Conservation (phyloP, 30 jellyfish, hydroid and myxozoan species). For the Clytia hemisphaerica region DNA sequence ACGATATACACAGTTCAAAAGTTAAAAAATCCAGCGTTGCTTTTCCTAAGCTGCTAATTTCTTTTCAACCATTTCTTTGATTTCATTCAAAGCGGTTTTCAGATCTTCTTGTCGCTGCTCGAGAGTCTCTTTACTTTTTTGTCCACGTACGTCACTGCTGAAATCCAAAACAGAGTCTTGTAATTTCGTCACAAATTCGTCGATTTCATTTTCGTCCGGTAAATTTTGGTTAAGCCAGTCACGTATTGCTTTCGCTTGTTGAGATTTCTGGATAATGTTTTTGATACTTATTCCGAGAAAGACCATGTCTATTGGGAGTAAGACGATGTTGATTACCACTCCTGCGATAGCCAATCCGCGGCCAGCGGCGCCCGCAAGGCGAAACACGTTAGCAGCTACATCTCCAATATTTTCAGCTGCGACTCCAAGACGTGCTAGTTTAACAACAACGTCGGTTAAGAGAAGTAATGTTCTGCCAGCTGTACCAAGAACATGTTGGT, state of each 20-base stretch:
- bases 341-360: slow-evolving; percentile 7
- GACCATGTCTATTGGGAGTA: not conserved
- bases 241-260: not conserved
- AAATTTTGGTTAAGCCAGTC: not conserved
- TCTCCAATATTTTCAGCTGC: not conserved
- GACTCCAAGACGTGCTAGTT: not conserved
- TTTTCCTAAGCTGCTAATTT: too few species aligned
- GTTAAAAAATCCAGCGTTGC: too few species aligned
- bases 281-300: not conserved
- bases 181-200: not conserved
- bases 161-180: too few species aligned
- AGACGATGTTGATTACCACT: not conserved
- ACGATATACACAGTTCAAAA: too few species aligned
- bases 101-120: too few species aligned
- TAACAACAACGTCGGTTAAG: not conserved
- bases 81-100: too few species aligned
- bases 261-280: not conserved
- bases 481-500: too few species aligned
- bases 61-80: too few species aligned
- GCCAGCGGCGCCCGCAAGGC: slow-evolving; percentile 4
- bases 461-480: too few species aligned
- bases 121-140: too few species aligned
- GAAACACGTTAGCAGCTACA: not conserved
- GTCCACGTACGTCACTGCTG: too few species aligned
- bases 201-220: not conserved